Percentiles rank a stretch among this genome's conserved stretches.
phyloP scores from a whole-genome alignment of 2,113 vertebrate genomes.

The Rhizomys pruinosus region DNA sequence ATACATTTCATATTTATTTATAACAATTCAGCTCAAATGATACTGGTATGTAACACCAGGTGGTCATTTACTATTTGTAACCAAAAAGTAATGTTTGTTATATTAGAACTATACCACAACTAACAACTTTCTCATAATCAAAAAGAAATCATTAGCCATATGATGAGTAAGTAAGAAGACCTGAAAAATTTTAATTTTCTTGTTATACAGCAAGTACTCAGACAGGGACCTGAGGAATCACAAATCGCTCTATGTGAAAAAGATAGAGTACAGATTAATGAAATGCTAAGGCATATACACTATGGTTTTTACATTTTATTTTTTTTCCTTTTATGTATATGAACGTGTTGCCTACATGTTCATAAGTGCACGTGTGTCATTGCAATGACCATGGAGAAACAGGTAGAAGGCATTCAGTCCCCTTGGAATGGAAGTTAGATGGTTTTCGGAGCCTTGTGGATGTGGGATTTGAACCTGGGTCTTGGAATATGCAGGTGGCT shows the following conservation, averaged over 20 bases:
- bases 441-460: too few species aligned
- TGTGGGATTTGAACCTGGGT: too few species aligned
- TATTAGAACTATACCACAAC: background rate
- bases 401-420: too few species aligned
- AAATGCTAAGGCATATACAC: background rate
- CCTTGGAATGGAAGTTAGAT: too few species aligned
- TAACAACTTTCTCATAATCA: constrained; percentile 15
- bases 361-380: too few species aligned
- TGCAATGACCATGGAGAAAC: too few species aligned
- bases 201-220: background rate
- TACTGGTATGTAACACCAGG: background rate
- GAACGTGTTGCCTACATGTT: too few species aligned
- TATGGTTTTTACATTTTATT: too few species aligned
- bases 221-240: background rate
- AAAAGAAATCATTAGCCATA: background rate
- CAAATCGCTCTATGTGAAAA: background rate
- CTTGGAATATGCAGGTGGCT: background rate
- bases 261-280: background rate
- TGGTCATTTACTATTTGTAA: background rate
- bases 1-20: constrained; percentile 9
- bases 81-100: background rate
- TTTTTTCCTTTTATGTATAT: too few species aligned
- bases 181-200: background rate
- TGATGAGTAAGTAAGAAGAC: background rate
- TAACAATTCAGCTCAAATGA: background rate